Evolutionary conservation across 2,888 invertebrate species (phyloP).

Genomic region (Pyralis farinalis): DNA sequence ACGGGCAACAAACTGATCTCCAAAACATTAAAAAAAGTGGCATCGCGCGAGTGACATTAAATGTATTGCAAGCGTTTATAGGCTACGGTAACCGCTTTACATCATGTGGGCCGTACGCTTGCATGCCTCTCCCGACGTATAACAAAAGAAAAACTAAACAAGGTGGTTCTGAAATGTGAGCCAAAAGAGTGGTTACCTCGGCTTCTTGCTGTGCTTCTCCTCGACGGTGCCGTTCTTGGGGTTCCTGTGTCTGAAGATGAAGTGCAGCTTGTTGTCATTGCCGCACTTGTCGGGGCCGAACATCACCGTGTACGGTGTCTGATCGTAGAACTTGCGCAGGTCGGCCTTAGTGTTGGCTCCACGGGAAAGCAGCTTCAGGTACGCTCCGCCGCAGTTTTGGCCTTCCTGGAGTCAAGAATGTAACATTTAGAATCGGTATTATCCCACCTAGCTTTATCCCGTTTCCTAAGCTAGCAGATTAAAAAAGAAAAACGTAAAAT

Average conservation of each 20-base stretch:
- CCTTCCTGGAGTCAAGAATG: conserved; percentile 89
- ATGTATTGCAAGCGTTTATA: too few relatives aligned
- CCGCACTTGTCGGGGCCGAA: conserved; percentile 99
- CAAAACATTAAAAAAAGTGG: too few relatives aligned
- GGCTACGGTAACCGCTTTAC: too few relatives aligned
- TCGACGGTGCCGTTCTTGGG: conserved; percentile 93
- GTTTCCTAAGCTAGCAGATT: too few relatives aligned
- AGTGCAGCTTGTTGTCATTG: conserved; percentile 94
- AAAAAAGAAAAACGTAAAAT: too few relatives aligned
- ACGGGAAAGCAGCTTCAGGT: conserved; percentile 94
- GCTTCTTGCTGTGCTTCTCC: conserved; percentile 98
- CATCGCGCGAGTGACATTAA: too few relatives aligned
- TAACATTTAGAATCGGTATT: too few relatives aligned
- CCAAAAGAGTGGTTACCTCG: conserved; percentile 84
- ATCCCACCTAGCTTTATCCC: too few relatives aligned
- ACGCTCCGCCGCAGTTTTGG: conserved; percentile 99
- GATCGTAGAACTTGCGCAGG: conserved; percentile 93
- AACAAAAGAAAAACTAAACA: conserved; percentile 1
- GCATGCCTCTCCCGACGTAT: too few relatives aligned
- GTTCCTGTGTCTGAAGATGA: conserved; percentile 97
- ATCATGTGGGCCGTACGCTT: too few relatives aligned
- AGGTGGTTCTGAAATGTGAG: too few relatives aligned
- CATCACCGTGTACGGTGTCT: conserved; percentile 99
- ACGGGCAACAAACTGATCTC: too few relatives aligned
- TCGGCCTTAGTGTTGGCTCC: conserved; percentile 82